Percentiles rank a stretch among this genome's conserved stretches.
Conservation (phyloP, 2,797 vertebrate genomes). For the Xiphophorus birchmanni region DNA sequence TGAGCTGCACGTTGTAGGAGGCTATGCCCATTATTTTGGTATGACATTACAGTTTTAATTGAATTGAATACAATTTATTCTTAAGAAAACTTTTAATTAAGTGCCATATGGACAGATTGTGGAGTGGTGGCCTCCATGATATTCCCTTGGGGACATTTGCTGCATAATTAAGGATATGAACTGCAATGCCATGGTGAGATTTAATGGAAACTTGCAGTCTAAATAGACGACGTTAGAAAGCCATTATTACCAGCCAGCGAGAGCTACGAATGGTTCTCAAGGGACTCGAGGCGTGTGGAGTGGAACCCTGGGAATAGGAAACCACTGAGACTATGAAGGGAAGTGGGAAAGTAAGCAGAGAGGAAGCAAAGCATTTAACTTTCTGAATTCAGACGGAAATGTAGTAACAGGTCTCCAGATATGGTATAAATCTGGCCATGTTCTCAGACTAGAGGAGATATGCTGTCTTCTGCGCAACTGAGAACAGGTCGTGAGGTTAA, state of each 20-base stretch:
- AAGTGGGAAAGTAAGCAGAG: slow-evolving; percentile 10
- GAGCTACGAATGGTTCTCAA: slow-evolving; percentile 68
- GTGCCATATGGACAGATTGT: slow-evolving; percentile 87
- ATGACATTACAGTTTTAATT: slow-evolving; percentile 89
- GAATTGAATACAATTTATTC: slow-evolving; percentile 89
- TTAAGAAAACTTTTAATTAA: slow-evolving; percentile 91
- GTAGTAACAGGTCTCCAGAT: background rate
- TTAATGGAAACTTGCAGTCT: slow-evolving; percentile 84
- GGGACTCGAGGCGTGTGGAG: slow-evolving; percentile 67
- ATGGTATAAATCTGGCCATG: background rate
- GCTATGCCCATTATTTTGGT: slow-evolving; percentile 85
- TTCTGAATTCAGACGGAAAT: background rate
- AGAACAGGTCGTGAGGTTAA: background rate
- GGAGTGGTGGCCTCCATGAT: slow-evolving; percentile 82
- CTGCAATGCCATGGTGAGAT: slow-evolving; percentile 85
- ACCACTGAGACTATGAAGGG: slow-evolving; percentile 31
- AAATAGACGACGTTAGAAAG: slow-evolving; percentile 79
- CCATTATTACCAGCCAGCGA: slow-evolving; percentile 78
- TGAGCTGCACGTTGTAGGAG: slow-evolving; percentile 75
- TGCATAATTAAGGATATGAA: slow-evolving; percentile 89
- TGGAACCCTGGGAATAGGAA: slow-evolving; percentile 66
- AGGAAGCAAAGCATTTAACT: background rate
- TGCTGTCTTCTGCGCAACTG: background rate
- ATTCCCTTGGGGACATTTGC: slow-evolving; percentile 84
- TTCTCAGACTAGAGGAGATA: background rate